phyloP scores from a whole-genome alignment of 2,113 vertebrate species.

The Cyprinus carpio region DNA sequence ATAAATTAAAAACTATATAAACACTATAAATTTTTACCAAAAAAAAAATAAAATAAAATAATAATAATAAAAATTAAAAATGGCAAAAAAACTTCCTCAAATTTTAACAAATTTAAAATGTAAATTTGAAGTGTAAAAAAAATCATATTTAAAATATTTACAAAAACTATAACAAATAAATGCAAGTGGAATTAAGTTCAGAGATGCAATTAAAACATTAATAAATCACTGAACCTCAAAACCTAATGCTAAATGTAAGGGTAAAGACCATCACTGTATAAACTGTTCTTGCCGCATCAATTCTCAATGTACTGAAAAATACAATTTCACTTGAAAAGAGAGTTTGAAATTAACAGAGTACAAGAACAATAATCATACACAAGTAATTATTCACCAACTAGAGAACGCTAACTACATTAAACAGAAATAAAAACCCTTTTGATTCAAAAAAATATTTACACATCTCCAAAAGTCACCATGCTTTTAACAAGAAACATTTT shows the following conservation, averaged over 20 bases:
- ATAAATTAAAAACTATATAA: not conserved
- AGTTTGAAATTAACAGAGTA: not conserved
- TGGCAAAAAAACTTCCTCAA: no score
- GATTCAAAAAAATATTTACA: not conserved
- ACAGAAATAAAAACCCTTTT: not conserved
- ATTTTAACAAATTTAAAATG: no score
- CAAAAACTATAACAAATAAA: not conserved
- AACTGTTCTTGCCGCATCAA: not conserved
- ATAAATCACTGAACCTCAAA: not conserved
- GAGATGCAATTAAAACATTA: not conserved
- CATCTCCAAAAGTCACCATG: not conserved
- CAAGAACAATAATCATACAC: not conserved
- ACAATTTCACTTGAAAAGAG: not conserved
- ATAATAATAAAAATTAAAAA: not conserved
- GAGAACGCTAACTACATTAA: not conserved
- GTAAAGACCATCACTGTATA: not conserved
- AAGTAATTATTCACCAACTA: not conserved
- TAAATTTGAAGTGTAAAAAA: no score
- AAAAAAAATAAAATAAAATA: not conserved
- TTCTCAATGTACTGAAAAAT: not conserved
- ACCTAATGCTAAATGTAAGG: not conserved
- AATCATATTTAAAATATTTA: not conserved
- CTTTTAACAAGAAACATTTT: conserved; percentile 7
- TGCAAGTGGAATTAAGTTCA: not conserved
- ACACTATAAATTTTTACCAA: not conserved